A percentile compares a stretch with the other conserved stretches of the same genome.
Evolutionary conservation across 1,140 invertebrate genomes (phyloP).

Genomic region (Diuraphis noxia): DNA sequence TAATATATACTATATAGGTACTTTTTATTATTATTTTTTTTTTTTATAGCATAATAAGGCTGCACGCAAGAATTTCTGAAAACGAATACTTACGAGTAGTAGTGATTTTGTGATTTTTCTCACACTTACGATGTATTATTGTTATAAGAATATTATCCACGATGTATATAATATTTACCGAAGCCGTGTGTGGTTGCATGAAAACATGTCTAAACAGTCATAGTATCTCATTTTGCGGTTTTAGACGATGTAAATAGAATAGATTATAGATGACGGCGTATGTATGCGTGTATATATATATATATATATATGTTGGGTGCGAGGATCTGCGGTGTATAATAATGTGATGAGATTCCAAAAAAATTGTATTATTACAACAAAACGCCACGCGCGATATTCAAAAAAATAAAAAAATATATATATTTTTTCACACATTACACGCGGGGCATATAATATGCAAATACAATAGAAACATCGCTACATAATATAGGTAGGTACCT

Average conservation of each 20-base stretch:
- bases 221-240: background rate
- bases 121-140: background rate
- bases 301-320: background rate
- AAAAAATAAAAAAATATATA: too few relatives aligned
- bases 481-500: too few relatives aligned
- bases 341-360: background rate
- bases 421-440: background rate
- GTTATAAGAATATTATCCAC: background rate
- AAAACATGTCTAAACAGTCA: background rate
- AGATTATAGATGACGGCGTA: conserved; percentile 8
- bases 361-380: background rate
- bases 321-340: background rate
- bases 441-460: too few relatives aligned
- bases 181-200: background rate
- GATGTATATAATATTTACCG: background rate
- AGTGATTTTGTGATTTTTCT: background rate
- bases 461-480: background rate
- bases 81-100: background rate
- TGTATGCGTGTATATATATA: background rate
- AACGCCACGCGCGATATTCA: background rate
- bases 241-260: background rate
- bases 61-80: background rate
- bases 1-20: background rate
- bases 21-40: too few relatives aligned
- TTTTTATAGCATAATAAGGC: background rate